Conservation (phyloP, 30 jellyfish, hydroid and myxozoan species). For the Aurelia sp. region DNA sequence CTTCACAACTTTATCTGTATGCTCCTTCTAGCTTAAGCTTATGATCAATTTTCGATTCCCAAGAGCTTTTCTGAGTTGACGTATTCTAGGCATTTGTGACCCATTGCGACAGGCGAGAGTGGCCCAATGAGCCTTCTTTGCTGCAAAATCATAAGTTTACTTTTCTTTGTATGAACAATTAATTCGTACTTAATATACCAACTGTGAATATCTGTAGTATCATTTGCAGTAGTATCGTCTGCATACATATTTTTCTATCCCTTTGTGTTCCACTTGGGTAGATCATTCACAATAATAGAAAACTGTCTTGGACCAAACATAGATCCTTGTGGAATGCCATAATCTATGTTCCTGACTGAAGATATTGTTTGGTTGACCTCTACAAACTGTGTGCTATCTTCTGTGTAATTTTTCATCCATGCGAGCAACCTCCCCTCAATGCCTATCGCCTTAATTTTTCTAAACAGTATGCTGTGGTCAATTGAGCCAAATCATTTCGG, state of each 20-base stretch:
- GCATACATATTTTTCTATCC: constrained; percentile 70
- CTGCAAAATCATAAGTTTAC: constrained; percentile 45
- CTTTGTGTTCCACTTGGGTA: constrained; percentile 54
- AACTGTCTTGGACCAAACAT: constrained; percentile 56
- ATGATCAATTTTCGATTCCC: constrained; percentile 59
- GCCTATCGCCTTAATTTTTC: constrained; percentile 50
- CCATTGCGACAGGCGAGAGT: constrained; percentile 63
- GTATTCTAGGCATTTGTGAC: constrained; percentile 45
- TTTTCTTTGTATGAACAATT: constrained; percentile 50
- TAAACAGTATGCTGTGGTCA: constrained; percentile 50
- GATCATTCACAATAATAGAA: constrained; percentile 55
- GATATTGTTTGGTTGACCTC: constrained; percentile 41
- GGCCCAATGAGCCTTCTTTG: constrained; percentile 47
- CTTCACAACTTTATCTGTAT: constrained; percentile 43
- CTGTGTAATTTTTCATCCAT: constrained; percentile 57
- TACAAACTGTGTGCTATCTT: constrained; percentile 39
- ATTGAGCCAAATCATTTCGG: constrained; percentile 63
- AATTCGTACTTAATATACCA: constrained; percentile 52
- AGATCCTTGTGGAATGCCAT: constrained; percentile 69
- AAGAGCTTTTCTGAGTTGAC: constrained; percentile 33
- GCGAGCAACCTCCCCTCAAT: constrained; percentile 46
- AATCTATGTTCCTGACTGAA: constrained; percentile 26
- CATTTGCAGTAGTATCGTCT: constrained; percentile 62
- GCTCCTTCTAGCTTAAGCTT: constrained; percentile 61
- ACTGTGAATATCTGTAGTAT: constrained; percentile 50